phyloP scores from a whole-genome alignment of 1,140 invertebrate species.

The Trachelipus rathkii region DNA sequence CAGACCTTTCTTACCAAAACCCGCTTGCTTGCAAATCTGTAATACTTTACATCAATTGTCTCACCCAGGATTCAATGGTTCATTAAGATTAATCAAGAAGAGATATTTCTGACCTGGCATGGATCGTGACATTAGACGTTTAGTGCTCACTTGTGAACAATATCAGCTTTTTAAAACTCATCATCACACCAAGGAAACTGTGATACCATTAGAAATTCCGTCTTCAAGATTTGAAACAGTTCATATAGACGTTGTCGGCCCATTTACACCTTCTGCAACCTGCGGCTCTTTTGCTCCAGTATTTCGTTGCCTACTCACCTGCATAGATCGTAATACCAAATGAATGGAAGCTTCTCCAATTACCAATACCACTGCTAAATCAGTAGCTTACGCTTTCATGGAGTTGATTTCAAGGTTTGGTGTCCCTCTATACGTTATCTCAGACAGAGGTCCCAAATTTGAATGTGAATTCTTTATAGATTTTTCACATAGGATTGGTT shows the following conservation, averaged over 20 bases:
- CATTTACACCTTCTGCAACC: neutral
- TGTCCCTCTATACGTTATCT: slow-evolving; percentile 25
- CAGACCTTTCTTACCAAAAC: neutral
- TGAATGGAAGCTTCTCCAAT: slow-evolving; percentile 28
- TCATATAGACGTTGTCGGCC: neutral
- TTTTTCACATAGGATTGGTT: slow-evolving; percentile 12
- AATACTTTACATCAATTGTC: neutral
- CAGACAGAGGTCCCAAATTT: slow-evolving; percentile 20
- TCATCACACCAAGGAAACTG: neutral
- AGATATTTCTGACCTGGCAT: slow-evolving; percentile 15
- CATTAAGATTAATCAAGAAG: neutral
- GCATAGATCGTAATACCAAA: slow-evolving; percentile 1
- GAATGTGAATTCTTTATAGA: slow-evolving; percentile 28
- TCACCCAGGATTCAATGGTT: neutral
- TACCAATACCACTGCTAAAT: slow-evolving; percentile 16
- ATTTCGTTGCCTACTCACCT: neutral
- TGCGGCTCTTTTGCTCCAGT: neutral
- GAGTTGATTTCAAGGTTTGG: slow-evolving; percentile 32
- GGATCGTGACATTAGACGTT: neutral
- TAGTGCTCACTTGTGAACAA: neutral
- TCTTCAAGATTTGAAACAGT: neutral
- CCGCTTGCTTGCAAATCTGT: neutral
- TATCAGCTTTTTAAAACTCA: neutral
- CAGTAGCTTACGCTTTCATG: slow-evolving; percentile 28
- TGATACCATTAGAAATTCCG: neutral